These are phyloP conservation scores for Allacma fusca DNA, from an alignment of 2,888 invertebrate genomes.

Conservation along the genomic window DNA sequence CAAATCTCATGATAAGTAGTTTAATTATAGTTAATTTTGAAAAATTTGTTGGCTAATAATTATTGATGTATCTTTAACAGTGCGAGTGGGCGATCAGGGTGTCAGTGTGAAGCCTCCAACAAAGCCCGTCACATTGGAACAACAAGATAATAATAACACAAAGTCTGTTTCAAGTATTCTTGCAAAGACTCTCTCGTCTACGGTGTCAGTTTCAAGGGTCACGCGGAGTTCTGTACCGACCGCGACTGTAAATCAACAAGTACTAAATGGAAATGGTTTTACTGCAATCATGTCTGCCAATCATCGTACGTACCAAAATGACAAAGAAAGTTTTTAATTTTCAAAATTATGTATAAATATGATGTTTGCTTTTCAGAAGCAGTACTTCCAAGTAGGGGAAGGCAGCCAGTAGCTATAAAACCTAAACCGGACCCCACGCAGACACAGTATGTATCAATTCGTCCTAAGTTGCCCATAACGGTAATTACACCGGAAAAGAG, in stretches of 20 bases:
- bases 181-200: neutral
- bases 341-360: too few relatives aligned
- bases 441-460: slow-evolving; percentile 24
- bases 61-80: too few relatives aligned
- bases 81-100: neutral
- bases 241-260: neutral
- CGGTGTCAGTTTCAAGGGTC: neutral
- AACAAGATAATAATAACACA: neutral
- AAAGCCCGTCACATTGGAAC: neutral
- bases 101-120: neutral
- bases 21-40: too few relatives aligned
- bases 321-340: too few relatives aligned
- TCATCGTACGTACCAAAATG: neutral
- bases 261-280: slow-evolving; percentile 13
- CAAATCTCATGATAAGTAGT: too few relatives aligned
- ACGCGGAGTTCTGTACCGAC: neutral
- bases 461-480: slow-evolving; percentile 20
- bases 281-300: neutral
- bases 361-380: too few relatives aligned
- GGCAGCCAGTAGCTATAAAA: neutral
- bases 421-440: neutral
- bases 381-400: too few relatives aligned
- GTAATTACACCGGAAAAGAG: slow-evolving; percentile 11
- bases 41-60: too few relatives aligned
- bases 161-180: neutral